phyloP scores from a whole-genome alignment of 2,888 invertebrate species.

The Rhamphomyia laevipes region DNA sequence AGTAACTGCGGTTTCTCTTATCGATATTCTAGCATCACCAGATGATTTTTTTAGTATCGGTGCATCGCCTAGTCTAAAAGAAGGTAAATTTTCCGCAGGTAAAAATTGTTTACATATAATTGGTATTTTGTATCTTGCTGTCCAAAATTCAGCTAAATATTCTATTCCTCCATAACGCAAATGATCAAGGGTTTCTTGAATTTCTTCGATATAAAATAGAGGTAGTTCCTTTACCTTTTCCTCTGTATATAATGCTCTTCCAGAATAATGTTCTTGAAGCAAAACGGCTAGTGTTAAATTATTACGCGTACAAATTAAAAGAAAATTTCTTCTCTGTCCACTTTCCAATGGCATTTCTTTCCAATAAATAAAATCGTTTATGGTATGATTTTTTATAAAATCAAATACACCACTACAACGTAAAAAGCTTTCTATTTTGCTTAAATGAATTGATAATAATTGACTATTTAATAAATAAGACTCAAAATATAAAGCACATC shows the following conservation, averaged over 20 bases:
- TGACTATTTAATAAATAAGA: conserved; percentile 58
- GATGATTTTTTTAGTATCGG: background rate
- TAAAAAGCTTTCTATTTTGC: conserved; percentile 63
- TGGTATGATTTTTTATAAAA: conserved; percentile 50
- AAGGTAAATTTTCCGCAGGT: conserved; percentile 18
- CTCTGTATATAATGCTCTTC: conserved; percentile 1
- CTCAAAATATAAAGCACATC: conserved; percentile 41
- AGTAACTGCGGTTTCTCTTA: conserved; percentile 24
- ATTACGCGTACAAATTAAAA: conserved; percentile 61
- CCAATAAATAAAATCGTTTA: conserved; percentile 66
- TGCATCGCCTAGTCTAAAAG: no score
- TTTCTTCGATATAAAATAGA: conserved; percentile 81
- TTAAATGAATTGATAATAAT: conserved; percentile 58
- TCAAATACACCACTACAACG: conserved; percentile 62
- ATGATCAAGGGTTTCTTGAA: conserved; percentile 70
- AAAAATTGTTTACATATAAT: background rate
- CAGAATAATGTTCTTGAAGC: conserved; percentile 32
- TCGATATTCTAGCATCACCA: conserved; percentile 30
- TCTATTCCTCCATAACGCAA: conserved; percentile 65
- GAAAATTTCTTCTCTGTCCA: conserved; percentile 46
- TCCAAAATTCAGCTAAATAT: conserved; percentile 47
- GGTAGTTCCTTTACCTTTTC: conserved; percentile 43
- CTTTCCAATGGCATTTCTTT: conserved; percentile 45
- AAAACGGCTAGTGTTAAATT: conserved; percentile 57
- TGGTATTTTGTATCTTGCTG: conserved; percentile 27